Evolutionary conservation across 2,888 invertebrate genomes (phyloP).

Genomic region (Orchestes rusci): DNA sequence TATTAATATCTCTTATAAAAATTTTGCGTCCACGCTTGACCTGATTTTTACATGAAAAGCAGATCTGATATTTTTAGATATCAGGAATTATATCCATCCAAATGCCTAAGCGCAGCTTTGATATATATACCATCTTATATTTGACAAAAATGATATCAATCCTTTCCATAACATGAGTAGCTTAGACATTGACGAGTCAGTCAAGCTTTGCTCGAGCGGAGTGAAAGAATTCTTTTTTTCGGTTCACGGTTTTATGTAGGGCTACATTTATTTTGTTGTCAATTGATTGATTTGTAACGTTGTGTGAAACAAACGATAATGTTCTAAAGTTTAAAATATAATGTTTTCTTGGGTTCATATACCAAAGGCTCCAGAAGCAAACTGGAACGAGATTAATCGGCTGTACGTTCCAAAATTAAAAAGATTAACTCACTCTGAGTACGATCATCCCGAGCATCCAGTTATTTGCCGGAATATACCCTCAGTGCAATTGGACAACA

Average conservation of each 20-base stretch:
- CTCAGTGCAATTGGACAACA: slow-evolving; percentile 38
- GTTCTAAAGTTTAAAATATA: slow-evolving; percentile 18
- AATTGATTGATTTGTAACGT: too few species aligned
- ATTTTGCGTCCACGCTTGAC: slow-evolving; percentile 10
- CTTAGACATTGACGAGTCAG: slow-evolving; percentile 28
- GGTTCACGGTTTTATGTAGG: too few species aligned
- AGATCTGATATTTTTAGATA: slow-evolving; percentile 43
- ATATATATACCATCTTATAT: slow-evolving; percentile 29
- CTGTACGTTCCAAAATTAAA: slow-evolving; percentile 51
- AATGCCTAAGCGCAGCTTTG: slow-evolving; percentile 38
- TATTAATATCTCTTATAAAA: too few species aligned
- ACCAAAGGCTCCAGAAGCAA: slow-evolving; percentile 44
- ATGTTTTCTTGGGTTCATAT: slow-evolving; percentile 42
- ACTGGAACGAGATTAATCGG: slow-evolving; percentile 49
- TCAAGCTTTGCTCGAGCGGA: slow-evolving; percentile 9
- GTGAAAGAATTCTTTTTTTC: too few species aligned
- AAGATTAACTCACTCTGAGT: slow-evolving; percentile 59
- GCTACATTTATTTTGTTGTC: too few species aligned
- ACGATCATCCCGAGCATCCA: slow-evolving; percentile 54
- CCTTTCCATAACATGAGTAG: slow-evolving; percentile 20
- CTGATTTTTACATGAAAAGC: slow-evolving; percentile 39
- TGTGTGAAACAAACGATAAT: too few species aligned
- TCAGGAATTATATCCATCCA: slow-evolving; percentile 41
- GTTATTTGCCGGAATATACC: slow-evolving; percentile 53
- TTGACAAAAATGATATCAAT: slow-evolving; percentile 29